A percentile compares a stretch with the other conserved stretches of the same genome.
Evolutionary conservation across 1,140 invertebrate genomes (phyloP).

Genomic region (Zaprionus africanus): DNA sequence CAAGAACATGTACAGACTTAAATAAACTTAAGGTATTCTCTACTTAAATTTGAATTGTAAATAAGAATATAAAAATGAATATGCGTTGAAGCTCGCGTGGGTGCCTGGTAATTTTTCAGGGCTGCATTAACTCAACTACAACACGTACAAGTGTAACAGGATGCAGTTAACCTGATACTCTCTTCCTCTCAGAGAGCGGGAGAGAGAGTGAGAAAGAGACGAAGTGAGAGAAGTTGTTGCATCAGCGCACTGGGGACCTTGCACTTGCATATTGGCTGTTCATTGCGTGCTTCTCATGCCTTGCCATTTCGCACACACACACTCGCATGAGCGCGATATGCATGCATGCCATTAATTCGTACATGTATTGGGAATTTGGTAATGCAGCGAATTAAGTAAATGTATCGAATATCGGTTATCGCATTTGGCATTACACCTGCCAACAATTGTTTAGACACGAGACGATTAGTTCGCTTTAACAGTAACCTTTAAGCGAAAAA

Average conservation of each 20-base stretch:
- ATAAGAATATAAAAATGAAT: conserved; percentile 28
- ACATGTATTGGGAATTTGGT: conserved; percentile 22
- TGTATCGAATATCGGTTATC: conserved; percentile 28
- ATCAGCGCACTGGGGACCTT: conserved; percentile 59
- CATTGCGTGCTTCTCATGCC: conserved; percentile 43
- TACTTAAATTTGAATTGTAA: conserved; percentile 58
- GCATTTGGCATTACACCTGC: conserved; percentile 13
- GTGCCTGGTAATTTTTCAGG: conserved; percentile 47
- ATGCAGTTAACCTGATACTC: conserved; percentile 26
- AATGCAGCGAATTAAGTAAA: conserved; percentile 38
- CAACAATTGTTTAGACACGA: conserved; percentile 21
- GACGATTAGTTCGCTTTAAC: conserved; percentile 22
- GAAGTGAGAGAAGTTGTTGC: conserved; percentile 2
- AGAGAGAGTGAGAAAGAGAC: conserved; percentile 10
- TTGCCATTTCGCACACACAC: conserved; percentile 44
- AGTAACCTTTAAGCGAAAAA: conserved; percentile 35
- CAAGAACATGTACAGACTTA: not conserved
- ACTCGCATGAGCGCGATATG: not conserved
- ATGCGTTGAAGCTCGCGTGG: conserved; percentile 35
- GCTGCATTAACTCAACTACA: conserved; percentile 27
- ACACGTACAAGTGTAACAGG: conserved; percentile 32
- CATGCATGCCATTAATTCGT: not conserved
- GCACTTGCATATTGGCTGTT: conserved; percentile 59
- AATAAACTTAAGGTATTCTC: conserved; percentile 35
- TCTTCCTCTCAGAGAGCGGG: conserved; percentile 10